Evolutionary conservation across 2,888 invertebrate genomes (phyloP).

Genomic region (Notodonta dromedarius): DNA sequence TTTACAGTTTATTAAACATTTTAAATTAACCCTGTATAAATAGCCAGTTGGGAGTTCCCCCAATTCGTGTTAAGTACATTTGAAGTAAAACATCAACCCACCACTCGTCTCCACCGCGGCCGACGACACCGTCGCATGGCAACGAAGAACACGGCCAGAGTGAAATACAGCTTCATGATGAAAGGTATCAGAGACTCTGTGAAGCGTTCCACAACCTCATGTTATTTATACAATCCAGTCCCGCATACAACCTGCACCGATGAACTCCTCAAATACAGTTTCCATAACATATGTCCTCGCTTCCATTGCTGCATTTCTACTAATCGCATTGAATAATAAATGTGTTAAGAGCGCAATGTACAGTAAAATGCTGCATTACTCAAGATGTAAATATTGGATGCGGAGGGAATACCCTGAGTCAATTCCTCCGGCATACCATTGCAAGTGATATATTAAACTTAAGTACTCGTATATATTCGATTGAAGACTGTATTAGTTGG

Average conservation of each 20-base stretch:
- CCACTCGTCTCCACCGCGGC: conserved; percentile 26
- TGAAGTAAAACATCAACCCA: conserved; percentile 10
- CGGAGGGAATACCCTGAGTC: conserved; percentile 68
- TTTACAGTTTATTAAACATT: too few species aligned
- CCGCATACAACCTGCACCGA: conserved; percentile 35
- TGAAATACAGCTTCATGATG: conserved; percentile 55
- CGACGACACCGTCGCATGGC: conserved; percentile 30
- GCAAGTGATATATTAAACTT: conserved; percentile 53
- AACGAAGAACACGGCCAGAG: conserved; percentile 45
- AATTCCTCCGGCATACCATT: conserved; percentile 62
- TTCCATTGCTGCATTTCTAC: conserved; percentile 39
- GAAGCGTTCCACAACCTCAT: conserved; percentile 35
- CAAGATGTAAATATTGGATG: conserved; percentile 58
- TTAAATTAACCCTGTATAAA: too few species aligned
- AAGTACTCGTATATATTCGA: conserved; percentile 13
- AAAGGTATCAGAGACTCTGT: conserved; percentile 52
- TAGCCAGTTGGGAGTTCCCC: too few species aligned
- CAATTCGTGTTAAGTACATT: too few species aligned
- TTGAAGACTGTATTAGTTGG: conserved; percentile 22
- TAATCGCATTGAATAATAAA: conserved; percentile 10
- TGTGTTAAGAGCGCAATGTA: conserved; percentile 24
- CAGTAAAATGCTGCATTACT: conserved; percentile 14
- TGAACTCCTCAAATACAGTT: conserved; percentile 18
- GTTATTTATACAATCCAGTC: conserved; percentile 56
- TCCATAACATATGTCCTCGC: conserved; percentile 15